phyloP scores from a whole-genome alignment of 2,797 vertebrate species.

The Microctenopoma steveboyesi region DNA sequence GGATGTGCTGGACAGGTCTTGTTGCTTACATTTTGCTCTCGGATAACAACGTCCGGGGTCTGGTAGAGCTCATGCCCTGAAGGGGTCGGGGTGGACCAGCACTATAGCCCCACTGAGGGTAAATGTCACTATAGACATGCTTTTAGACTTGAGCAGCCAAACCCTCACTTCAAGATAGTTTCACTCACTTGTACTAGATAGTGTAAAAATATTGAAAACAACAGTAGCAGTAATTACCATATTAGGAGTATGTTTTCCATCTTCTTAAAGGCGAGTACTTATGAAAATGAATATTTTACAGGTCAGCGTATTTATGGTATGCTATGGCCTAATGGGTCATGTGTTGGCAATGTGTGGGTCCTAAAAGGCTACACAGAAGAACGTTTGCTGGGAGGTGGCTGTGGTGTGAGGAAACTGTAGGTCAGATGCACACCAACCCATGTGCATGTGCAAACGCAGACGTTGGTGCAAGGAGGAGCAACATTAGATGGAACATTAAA shows the following conservation, averaged over 20 bases:
- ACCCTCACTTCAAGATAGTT: neutral
- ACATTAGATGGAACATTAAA: conserved; percentile 70
- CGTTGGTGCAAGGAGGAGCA: conserved; percentile 25
- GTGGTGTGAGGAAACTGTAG: conserved; percentile 22
- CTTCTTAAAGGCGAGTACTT: neutral
- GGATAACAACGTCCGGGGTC: too few relatives aligned
- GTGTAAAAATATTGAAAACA: neutral
- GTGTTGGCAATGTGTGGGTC: neutral
- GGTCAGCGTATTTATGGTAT: neutral
- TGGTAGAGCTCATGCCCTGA: too few relatives aligned
- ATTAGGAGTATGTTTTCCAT: neutral
- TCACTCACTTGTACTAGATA: neutral
- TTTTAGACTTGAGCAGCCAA: conserved; percentile 3
- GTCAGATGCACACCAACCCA: conserved; percentile 9
- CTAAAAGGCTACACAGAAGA: neutral
- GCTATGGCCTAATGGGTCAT: neutral
- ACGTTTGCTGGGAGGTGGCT: conserved; percentile 16
- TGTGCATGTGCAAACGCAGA: neutral
- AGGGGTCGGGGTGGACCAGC: too few relatives aligned
- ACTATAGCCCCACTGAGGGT: neutral
- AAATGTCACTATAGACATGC: conserved; percentile 9
- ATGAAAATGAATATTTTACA: neutral
- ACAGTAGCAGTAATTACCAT: too few relatives aligned
- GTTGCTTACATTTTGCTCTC: too few relatives aligned
- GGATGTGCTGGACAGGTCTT: too few relatives aligned